These are phyloP conservation scores for Notothenia rossii DNA, from an alignment of 2,113 vertebrate genomes.

Conservation along the genomic window DNA sequence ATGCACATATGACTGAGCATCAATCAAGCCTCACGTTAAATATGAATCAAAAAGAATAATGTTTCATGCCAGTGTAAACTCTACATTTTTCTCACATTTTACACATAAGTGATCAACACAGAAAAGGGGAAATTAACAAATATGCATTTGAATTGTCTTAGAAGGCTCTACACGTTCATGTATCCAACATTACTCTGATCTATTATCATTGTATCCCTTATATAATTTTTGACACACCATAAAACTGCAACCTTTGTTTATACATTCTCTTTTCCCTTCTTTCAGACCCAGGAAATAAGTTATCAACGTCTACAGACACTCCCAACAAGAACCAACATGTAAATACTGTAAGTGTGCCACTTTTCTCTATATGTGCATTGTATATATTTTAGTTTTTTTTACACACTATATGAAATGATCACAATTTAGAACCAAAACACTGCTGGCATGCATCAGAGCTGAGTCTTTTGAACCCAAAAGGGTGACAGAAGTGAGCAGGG, in stretches of 20 bases:
- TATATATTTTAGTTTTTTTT: conserved; percentile 37
- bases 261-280: conserved; percentile 24
- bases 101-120: conserved; percentile 2
- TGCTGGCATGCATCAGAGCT: conserved; percentile 77
- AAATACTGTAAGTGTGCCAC: conserved; percentile 39
- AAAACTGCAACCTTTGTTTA: conserved; percentile 50
- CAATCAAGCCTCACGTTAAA: conserved; percentile 48
- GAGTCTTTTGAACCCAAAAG: conserved; percentile 65
- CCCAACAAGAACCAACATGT: conserved; percentile 41
- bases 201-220: conserved; percentile 10
- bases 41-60: conserved; percentile 47
- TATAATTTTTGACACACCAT: conserved; percentile 22
- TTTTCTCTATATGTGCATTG: conserved; percentile 31
- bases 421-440: conserved; percentile 69
- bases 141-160: conserved; percentile 25
- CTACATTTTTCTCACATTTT: conserved; percentile 35
- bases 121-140: conserved; percentile 37
- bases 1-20: conserved; percentile 61
- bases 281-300: conserved; percentile 33
- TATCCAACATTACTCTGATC: conserved; percentile 28
- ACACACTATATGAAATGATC: conserved; percentile 52
- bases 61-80: conserved; percentile 56
- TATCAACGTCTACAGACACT: conserved; percentile 34
- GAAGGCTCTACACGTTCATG: conserved; percentile 34
- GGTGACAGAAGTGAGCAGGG: conserved; percentile 50